These are phyloP conservation scores for Apotomis turbidana DNA, from an alignment of 2,888 invertebrate species.

Conservation along the genomic window DNA sequence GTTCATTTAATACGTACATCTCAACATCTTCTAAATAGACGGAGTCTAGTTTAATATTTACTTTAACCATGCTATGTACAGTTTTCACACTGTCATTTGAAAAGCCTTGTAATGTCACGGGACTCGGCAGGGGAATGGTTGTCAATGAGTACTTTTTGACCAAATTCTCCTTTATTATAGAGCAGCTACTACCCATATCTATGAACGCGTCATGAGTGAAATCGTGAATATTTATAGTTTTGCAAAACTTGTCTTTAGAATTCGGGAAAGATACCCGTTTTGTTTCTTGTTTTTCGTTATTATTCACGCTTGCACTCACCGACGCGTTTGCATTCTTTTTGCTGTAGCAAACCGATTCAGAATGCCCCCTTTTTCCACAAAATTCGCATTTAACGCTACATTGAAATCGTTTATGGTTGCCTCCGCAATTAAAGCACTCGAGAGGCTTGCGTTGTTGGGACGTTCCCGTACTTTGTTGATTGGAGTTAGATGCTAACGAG, in stretches of 20 bases:
- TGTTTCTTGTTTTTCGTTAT: conserved; percentile 16
- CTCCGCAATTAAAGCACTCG: conserved; percentile 19
- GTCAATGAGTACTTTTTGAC: not conserved
- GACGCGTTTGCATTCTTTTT: conserved; percentile 15
- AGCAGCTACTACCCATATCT: conserved; percentile 17
- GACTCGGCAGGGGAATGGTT: not conserved
- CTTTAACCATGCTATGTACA: not conserved
- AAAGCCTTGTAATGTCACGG: conserved; percentile 27
- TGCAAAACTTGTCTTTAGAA: not conserved
- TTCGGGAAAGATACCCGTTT: conserved; percentile 7
- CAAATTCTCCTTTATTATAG: not conserved
- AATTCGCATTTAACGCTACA: conserved; percentile 23
- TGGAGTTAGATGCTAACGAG: too few relatives aligned
- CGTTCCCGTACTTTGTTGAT: not conserved
- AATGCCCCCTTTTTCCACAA: conserved; percentile 20
- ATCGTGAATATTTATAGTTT: conserved; percentile 1
- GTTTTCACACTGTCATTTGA: conserved; percentile 4
- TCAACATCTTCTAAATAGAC: too few relatives aligned
- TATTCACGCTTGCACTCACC: not conserved
- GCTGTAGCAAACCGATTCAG: conserved; percentile 9
- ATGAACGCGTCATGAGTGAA: conserved; percentile 14
- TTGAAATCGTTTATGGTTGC: conserved; percentile 13
- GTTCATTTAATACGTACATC: too few relatives aligned
- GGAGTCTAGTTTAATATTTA: too few relatives aligned
- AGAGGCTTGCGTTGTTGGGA: not conserved